phyloP scores from a whole-genome alignment of 2,888 invertebrate genomes.

The Stenodema calcarata region DNA sequence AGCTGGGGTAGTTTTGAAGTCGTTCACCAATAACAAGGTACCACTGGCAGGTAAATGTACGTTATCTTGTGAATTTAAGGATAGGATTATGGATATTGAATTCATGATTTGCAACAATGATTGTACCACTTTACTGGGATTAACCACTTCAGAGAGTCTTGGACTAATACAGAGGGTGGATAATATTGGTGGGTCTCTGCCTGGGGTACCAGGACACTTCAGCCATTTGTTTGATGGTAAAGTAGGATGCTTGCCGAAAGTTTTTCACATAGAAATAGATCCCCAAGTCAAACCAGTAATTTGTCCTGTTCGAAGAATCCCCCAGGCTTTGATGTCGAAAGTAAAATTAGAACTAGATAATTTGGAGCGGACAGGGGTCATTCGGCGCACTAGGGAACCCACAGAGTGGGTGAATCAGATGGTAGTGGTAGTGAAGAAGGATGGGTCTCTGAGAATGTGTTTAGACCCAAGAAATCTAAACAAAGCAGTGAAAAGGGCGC shows the following conservation, averaged over 20 bases:
- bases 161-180: neutral
- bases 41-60: neutral
- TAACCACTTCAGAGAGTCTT: neutral
- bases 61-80: neutral
- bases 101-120: neutral
- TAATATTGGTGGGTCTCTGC: neutral
- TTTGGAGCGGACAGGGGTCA: constrained; percentile 11
- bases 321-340: constrained; percentile 18
- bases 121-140: neutral
- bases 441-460: constrained; percentile 34
- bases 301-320: constrained; percentile 16
- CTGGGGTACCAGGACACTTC: neutral
- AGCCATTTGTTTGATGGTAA: neutral
- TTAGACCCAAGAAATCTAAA: constrained; percentile 43
- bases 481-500: neutral
- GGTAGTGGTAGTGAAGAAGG: constrained; percentile 19
- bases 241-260: neutral
- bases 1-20: neutral
- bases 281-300: constrained; percentile 24
- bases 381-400: constrained; percentile 13
- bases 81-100: neutral
- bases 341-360: constrained; percentile 27
- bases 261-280: neutral
- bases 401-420: constrained; percentile 44
- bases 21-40: constrained; percentile 6